Base-by-base conservation (phyloP, 2,113 vertebrate genomes). In the Peromyscus maniculatus region DNA sequence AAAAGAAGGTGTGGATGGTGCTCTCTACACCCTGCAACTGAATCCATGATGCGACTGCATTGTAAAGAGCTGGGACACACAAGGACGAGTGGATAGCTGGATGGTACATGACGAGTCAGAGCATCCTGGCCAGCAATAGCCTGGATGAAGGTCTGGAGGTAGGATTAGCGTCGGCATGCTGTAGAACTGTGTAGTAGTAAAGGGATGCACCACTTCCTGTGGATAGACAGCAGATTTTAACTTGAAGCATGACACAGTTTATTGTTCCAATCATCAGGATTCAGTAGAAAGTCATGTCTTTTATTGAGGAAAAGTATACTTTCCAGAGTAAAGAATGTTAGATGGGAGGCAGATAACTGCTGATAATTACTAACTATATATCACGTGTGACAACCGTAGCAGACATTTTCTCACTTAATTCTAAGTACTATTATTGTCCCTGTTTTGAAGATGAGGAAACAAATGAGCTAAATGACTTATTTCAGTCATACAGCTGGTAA, bases 391-490 rank as follows among this genome's bases (percentile, higher is more conserved):
- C 67, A 79, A 91, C 39, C 91, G 19, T 59, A 39, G 33, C 4
- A n/a, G 80, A 26, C 43, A 83, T 84, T 72, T 83, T 93, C 28
- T 75, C 46, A 64, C 46, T 93, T 87, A 71, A 75, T 87, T 93
- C 67, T 93, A 95, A 92, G n/a, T 71, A 78, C 26, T 77, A 24
- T 43, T 80, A 62, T 67, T 69, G 31, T 77, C 31, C 57, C 28
- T 39, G 52, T 62, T 97, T 87, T 91, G 52, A 52, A 93, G 46
- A 90, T 59, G 21, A 67, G 16, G 36, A 78, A 93, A 67, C 46
- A 77, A 62, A 88, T 36, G 52, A 66, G 69, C 39, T 64, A 79
- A 86, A 9, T 75, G 31, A 88, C 92, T 84, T 88, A 55, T 6
- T 67, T 79, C 59, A 43, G 7, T 86, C 28, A 78, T 26, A 69